Conservation (phyloP, 2,797 vertebrate species). For the Dendrocincla tyrannina region DNA sequence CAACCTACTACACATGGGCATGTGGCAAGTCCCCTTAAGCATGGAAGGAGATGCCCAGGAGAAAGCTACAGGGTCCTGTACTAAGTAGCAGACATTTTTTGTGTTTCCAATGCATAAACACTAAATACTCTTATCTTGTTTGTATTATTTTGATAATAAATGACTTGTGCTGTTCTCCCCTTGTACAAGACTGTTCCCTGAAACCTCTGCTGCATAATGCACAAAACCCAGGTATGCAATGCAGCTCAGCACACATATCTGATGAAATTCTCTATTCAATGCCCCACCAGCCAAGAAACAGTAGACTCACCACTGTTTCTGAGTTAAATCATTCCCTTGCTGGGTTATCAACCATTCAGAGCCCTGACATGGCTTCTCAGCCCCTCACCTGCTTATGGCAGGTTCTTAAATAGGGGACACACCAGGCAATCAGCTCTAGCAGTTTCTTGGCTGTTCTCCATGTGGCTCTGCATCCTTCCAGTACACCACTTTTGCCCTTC, state of each 20-base stretch:
- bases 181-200: background rate
- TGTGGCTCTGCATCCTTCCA: background rate
- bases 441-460: background rate
- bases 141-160: background rate
- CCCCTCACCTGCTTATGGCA: background rate
- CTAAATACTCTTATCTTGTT: background rate
- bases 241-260: background rate
- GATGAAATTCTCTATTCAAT: background rate
- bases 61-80: background rate
- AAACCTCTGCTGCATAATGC: background rate
- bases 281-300: background rate
- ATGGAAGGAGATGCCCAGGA: background rate
- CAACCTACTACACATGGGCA: background rate
- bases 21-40: background rate
- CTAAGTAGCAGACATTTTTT: background rate
- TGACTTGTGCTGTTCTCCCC: background rate
- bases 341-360: background rate
- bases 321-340: background rate
- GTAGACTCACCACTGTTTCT: background rate
- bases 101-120: background rate
- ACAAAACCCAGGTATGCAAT: background rate
- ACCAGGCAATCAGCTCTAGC: background rate
- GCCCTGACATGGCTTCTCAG: background rate
- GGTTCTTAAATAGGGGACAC: background rate
- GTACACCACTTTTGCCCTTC: background rate